Base-by-base conservation (phyloP, 2,888 invertebrate species). In the Abrostola triplasia region DNA sequence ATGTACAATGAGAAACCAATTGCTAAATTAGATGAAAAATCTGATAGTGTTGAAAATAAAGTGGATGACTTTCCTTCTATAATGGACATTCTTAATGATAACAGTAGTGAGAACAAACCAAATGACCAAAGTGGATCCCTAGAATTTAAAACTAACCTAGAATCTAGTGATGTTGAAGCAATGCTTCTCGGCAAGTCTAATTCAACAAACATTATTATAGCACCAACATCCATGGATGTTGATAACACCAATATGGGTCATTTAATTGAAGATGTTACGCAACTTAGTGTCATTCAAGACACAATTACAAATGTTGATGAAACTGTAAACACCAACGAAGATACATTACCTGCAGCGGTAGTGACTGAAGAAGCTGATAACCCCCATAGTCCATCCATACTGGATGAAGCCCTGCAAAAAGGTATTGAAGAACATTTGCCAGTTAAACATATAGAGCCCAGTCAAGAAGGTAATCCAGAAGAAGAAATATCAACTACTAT, bases 31-130 rank as follows among this genome's bases (percentile, higher is more conserved):
- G 87, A 86, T n/a, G 85, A 73, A 37, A 92, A 90, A 80, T 66
- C 69, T 53, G 92, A 93, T 73, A 88, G 54, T 36, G 57, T 54
- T 0, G 79, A 77, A 38, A 66, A 89, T 37, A 86, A 86, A 78
- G 83, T 83, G 52, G 94, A 94, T 82, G 94, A 94, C 48, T 95
- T 93, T 73, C 94, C 94, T 53, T 94, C 94, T n/a, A 94, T 95
- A 66, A 90, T 94, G 91, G 94, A 95, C 62, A 93, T 94, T 65
- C 83, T 94, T n/a, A 94, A 85, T 79, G 84, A 88, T 64, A 90
- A 88, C 73, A 77, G 85, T 64, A 88, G 84, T 82, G 82, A 76
- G 40, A 82, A 70, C 65, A 85, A 84, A 73, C 50, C 78, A 55
- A 82, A 59, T 73, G 85, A 88, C 65, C 85, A 89, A 82, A 87